phyloP scores from a whole-genome alignment of 2,888 invertebrate species.

The Ommatoiulus sabulosus region DNA sequence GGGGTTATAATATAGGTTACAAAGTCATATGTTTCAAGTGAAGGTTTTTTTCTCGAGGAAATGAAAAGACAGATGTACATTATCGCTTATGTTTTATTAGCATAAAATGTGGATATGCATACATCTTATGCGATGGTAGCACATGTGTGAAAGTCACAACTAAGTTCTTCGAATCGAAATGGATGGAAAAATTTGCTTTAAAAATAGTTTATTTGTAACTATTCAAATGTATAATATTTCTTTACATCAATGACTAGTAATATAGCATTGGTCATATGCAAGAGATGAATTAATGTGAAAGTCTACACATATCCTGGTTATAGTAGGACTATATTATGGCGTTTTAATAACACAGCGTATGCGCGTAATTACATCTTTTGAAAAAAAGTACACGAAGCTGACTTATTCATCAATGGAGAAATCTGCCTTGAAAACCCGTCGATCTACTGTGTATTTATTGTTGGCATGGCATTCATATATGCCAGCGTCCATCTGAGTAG shows the following conservation, averaged over 20 bases:
- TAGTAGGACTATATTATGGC: background rate
- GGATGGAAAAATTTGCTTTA: too few species aligned
- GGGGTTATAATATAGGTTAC: too few species aligned
- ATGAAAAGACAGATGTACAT: too few species aligned
- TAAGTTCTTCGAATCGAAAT: too few species aligned
- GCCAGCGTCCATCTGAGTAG: conserved; percentile 96
- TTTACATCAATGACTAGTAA: background rate
- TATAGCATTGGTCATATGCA: background rate
- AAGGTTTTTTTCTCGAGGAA: too few species aligned
- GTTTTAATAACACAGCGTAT: background rate
- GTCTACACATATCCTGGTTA: background rate
- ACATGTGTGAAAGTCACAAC: too few species aligned
- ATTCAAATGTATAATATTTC: background rate
- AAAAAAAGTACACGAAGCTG: background rate
- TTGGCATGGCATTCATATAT: conserved; percentile 90
- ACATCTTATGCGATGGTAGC: too few species aligned
- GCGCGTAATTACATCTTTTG: background rate
- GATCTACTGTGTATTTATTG: conserved; percentile 92
- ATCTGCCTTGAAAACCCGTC: conserved; percentile 91
- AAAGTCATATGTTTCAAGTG: background rate
- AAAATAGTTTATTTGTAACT: background rate
- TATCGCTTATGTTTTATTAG: too few species aligned
- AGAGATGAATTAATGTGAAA: background rate
- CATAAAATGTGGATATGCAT: too few species aligned
- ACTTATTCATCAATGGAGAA: conserved; percentile 74